Base-by-base conservation (phyloP, 2,797 vertebrate species). In the Tympanoctomys barrerae region DNA sequence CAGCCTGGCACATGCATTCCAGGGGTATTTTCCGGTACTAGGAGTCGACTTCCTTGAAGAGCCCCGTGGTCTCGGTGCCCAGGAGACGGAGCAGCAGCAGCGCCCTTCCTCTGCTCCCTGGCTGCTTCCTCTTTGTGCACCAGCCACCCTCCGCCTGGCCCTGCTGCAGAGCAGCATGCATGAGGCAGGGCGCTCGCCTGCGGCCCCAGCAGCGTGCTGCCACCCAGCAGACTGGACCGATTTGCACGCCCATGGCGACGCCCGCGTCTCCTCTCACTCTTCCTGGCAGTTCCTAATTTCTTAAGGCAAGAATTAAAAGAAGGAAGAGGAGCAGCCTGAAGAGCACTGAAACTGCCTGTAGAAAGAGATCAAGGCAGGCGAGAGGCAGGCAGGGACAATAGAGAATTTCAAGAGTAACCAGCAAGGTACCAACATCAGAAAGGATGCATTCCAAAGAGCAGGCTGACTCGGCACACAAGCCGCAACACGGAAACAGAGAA, bases 401-500 rank as follows among this genome's bases (percentile, higher is more conserved):
- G 84, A 57, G 61, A 77, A 78, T 81, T 88, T 73, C 42, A 36
- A 9, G 19, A 89, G 62, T 31, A 82, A 78, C 81, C 90, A 13
- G 77, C 66, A 64, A 96, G 94, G 61, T 70, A 71, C 62, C 89
- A 42, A 79, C 89, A 80, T 95, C 90, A 94, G 91, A 96, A 77
- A 21, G 36, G 4, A 87, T 62, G 71, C 70, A 87, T 64, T 92
- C 92, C 86, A 89, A 96, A 2, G 28, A 88, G 66, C 80, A 59
- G 78, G 87, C 73, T 46, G 54, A 52, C 61, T 83, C 33, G 36
- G 22, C 61, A n/a, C n/a, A 80, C 10, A 8, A 64, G 28, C 36
- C 52, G 22, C 88, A 79, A 87, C 82, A 92, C 61, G 19, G 19
- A 93, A 84, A 70, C 6, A 24, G 16, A 82, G 36, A 92, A 70